Conservation (phyloP, 2,888 invertebrate species). For the Oligia fasciuncula region DNA sequence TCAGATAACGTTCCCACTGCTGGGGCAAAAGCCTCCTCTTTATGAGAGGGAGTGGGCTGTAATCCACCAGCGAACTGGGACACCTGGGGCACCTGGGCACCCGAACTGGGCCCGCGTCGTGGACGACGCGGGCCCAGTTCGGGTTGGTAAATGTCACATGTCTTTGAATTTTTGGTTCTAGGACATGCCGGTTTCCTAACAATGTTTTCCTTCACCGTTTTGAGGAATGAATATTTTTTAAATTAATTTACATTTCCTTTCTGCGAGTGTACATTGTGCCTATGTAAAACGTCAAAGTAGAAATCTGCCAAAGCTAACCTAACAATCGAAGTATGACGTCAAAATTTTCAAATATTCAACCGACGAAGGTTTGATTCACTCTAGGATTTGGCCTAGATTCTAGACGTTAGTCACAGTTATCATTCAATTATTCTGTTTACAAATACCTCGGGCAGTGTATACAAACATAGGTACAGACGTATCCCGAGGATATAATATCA, state of each 20-base stretch:
- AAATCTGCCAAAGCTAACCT: neutral
- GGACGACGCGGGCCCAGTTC: too few relatives aligned
- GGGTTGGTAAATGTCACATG: too few relatives aligned
- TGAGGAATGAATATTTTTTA: neutral
- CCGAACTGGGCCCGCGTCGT: too few relatives aligned
- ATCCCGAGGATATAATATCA: slow-evolving; percentile 53
- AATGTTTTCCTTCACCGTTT: neutral
- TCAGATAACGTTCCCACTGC: neutral
- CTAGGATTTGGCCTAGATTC: slow-evolving; percentile 17
- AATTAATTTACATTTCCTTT: neutral
- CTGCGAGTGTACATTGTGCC: neutral
- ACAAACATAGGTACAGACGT: slow-evolving; percentile 47
- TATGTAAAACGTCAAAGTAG: neutral
- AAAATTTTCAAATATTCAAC: slow-evolving; percentile 4
- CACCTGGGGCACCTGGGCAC: too few relatives aligned
- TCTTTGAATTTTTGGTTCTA: neutral
- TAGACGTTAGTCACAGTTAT: slow-evolving; percentile 7
- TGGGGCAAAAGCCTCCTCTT: neutral
- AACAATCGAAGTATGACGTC: neutral
- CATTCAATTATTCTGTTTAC: slow-evolving; percentile 58
- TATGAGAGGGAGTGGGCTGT: neutral
- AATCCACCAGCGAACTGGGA: too few relatives aligned
- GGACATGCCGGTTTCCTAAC: neutral
- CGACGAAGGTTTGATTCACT: neutral
- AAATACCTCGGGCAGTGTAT: slow-evolving; percentile 55